These are phyloP conservation scores for Mobula birostris DNA, from an alignment of 2,113 vertebrate genomes.

Conservation along the genomic window DNA sequence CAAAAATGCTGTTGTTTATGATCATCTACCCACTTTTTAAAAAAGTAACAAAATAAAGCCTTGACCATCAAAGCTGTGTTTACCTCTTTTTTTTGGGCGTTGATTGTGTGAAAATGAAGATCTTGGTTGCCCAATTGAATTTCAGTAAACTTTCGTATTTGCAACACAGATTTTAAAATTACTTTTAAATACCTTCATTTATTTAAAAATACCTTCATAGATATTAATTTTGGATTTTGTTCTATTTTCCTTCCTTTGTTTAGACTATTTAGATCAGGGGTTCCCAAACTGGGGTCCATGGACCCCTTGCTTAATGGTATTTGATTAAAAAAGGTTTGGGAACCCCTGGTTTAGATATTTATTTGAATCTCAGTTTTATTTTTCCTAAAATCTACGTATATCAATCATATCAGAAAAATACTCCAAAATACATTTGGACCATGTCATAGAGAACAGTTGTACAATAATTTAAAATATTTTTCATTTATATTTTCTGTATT, in stretches of 20 bases:
- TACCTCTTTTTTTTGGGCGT: neutral
- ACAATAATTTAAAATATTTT: neutral
- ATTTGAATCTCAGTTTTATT: neutral
- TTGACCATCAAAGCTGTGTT: neutral
- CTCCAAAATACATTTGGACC: neutral
- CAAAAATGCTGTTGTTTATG: neutral
- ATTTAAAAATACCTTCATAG: neutral
- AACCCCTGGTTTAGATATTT: neutral
- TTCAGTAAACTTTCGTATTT: neutral
- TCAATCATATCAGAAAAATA: neutral
- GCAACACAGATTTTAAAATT: neutral
- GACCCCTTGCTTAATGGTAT: too few relatives aligned
- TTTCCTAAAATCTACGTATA: neutral
- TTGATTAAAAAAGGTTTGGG: too few relatives aligned
- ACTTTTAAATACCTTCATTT: neutral
- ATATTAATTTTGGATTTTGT: neutral
- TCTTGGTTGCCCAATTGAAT: neutral
- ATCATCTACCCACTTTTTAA: neutral
- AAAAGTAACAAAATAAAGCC: neutral
- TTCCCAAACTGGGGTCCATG: too few relatives aligned
- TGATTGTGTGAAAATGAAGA: neutral
- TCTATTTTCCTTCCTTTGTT: neutral
- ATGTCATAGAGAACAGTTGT: neutral
- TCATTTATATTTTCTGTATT: neutral
- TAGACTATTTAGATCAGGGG: too few relatives aligned